Conservation (phyloP, 2,888 invertebrate species). For the Luperina nickerlii region DNA sequence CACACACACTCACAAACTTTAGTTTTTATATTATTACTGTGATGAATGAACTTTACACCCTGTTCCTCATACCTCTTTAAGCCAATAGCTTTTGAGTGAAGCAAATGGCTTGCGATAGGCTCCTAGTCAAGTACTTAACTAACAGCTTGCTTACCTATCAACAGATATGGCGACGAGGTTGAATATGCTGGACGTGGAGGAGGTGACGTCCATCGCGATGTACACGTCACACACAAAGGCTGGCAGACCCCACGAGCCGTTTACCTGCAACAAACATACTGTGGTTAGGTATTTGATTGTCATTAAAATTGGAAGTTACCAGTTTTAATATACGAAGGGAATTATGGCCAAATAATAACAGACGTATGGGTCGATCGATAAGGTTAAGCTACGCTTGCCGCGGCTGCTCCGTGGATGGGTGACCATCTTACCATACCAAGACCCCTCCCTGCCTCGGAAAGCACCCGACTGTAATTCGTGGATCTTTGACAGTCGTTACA, state of each 20-base stretch:
- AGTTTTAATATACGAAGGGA: not conserved
- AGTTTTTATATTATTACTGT: too few species aligned
- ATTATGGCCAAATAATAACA: too few species aligned
- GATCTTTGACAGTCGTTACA: not conserved
- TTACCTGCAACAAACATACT: slow-evolving; percentile 91
- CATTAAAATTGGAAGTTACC: not conserved
- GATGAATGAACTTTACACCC: not conserved
- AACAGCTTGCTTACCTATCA: slow-evolving; percentile 95
- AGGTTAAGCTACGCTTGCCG: too few species aligned
- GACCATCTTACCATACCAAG: too few species aligned
- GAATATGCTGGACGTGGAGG: slow-evolving; percentile 99
- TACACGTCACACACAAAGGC: slow-evolving; percentile 98
- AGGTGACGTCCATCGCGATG: slow-evolving; percentile 99
- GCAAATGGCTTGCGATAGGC: too few species aligned
- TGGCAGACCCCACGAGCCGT: slow-evolving; percentile 97
- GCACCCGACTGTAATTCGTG: not conserved
- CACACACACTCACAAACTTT: too few species aligned
- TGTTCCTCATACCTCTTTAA: not conserved
- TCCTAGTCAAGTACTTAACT: not conserved
- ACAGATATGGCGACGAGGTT: slow-evolving; percentile 99
- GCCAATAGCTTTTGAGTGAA: not conserved
- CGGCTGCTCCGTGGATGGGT: not conserved
- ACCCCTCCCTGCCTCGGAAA: too few species aligned
- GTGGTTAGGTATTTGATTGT: not conserved
- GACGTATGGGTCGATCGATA: too few species aligned